These are phyloP conservation scores for Colossoma macropomum DNA, from an alignment of 2,113 vertebrate genomes.

Conservation along the genomic window DNA sequence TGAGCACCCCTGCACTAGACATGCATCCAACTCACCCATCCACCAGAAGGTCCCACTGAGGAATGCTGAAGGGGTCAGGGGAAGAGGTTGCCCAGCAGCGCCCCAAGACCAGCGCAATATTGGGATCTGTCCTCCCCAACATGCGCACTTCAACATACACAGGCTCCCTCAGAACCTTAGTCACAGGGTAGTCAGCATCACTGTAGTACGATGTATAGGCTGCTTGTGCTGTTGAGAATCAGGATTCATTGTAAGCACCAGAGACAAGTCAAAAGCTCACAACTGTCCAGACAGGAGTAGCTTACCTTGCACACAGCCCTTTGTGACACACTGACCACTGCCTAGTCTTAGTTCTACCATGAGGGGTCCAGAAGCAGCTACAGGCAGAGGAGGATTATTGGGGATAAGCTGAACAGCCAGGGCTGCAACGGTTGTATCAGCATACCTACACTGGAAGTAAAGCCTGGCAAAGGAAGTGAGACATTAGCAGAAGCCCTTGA, in stretches of 20 bases:
- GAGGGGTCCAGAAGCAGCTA: slow-evolving; percentile 68
- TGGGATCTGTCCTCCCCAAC: slow-evolving; percentile 67
- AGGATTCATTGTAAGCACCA: not conserved
- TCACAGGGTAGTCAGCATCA: slow-evolving; percentile 67
- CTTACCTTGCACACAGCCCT: not conserved
- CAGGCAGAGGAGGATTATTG: slow-evolving; percentile 65
- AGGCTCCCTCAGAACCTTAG: slow-evolving; percentile 65
- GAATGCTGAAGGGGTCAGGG: slow-evolving; percentile 57
- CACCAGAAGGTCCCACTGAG: slow-evolving; percentile 73
- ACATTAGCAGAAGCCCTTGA: not conserved
- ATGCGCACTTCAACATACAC: slow-evolving; percentile 70
- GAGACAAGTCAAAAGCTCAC: not conserved
- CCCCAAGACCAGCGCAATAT: slow-evolving; percentile 68
- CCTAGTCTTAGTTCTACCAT: slow-evolving; percentile 71
- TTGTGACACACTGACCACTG: slow-evolving; percentile 66
- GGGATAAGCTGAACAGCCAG: slow-evolving; percentile 66
- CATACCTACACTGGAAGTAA: slow-evolving; percentile 75
- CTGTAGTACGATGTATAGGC: slow-evolving; percentile 70
- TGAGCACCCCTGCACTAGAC: no score
- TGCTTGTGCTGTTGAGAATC: slow-evolving; percentile 56
- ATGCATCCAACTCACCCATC: not conserved
- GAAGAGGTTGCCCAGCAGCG: slow-evolving; percentile 72
- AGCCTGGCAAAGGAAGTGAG: slow-evolving; percentile 54
- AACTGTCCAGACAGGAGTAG: not conserved
- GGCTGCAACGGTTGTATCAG: slow-evolving; percentile 57